Conservation (phyloP, 1,140 invertebrate genomes). For the Musca vetustissima region DNA sequence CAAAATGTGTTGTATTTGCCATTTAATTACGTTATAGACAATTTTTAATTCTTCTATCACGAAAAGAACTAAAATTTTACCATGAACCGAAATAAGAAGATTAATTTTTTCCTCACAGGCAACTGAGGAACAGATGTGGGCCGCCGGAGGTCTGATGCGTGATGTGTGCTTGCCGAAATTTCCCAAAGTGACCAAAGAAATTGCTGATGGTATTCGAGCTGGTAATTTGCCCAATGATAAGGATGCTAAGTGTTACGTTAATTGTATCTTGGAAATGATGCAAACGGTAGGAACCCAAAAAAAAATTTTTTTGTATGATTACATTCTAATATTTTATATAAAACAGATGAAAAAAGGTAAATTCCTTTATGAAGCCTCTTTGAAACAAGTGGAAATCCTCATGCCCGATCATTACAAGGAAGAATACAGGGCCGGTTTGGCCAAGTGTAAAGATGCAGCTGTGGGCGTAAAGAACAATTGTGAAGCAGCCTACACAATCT, state of each 20-base stretch:
- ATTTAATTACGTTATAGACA: no score
- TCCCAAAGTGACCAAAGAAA: slow-evolving; percentile 39
- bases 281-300: slow-evolving; percentile 36
- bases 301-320: neutral
- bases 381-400: slow-evolving; percentile 48
- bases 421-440: slow-evolving; percentile 37
- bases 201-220: slow-evolving; percentile 39
- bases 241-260: slow-evolving; percentile 50
- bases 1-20: no score
- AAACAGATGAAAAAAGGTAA: slow-evolving; percentile 55
- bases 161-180: slow-evolving; percentile 48
- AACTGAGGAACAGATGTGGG: slow-evolving; percentile 58
- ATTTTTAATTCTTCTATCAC: no score
- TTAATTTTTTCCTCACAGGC: slow-evolving; percentile 50
- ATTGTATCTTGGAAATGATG: slow-evolving; percentile 53
- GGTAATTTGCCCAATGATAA: slow-evolving; percentile 45
- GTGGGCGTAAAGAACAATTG: slow-evolving; percentile 48
- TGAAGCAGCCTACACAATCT: slow-evolving; percentile 40
- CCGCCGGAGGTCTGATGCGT: slow-evolving; percentile 45
- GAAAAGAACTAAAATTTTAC: no score
- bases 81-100: no score
- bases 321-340: no score
- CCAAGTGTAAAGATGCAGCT: slow-evolving; percentile 41
- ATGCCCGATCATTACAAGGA: slow-evolving; percentile 46
- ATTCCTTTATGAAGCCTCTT: slow-evolving; percentile 41